A percentile compares a stretch with the other conserved stretches of the same genome.
Conservation (phyloP, 64 coral and sea anemone species). For the Pachyseris speciosa region DNA sequence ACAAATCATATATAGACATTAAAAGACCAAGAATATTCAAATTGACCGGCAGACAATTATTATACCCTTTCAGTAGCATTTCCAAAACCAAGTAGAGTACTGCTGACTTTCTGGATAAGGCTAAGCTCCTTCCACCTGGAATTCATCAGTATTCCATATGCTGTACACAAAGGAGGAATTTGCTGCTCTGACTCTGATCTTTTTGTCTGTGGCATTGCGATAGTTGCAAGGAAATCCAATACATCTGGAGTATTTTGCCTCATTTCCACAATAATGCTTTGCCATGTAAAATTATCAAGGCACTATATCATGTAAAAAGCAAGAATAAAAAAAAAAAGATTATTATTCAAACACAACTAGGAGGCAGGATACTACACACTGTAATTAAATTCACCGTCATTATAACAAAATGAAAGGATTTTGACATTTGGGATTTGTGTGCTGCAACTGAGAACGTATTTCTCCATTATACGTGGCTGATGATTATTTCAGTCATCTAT, state of each 20-base stretch:
- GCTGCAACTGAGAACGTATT: no score
- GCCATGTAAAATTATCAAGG: conserved; percentile 14
- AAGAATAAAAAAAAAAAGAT: neutral
- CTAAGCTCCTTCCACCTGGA: conserved; percentile 11
- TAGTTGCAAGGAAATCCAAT: conserved; percentile 2
- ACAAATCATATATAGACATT: neutral
- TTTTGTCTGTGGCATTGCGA: conserved; percentile 13
- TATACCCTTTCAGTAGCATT: conserved; percentile 24
- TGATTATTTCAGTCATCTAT: neutral
- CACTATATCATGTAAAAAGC: no score
- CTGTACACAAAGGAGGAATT: conserved; percentile 24
- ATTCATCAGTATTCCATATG: neutral
- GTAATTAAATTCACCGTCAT: no score
- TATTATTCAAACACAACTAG: neutral
- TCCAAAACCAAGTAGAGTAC: conserved; percentile 27
- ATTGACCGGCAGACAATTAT: neutral
- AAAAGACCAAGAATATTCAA: neutral
- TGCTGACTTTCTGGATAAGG: conserved; percentile 37
- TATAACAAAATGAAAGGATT: no score
- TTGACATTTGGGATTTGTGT: no score
- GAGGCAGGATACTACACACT: neutral
- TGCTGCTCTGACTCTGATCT: neutral
- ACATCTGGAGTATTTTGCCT: conserved; percentile 27
- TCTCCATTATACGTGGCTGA: no score
- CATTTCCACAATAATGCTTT: conserved; percentile 31